A percentile compares a stretch with the other conserved stretches of the same genome.
These are phyloP conservation scores for Aplodontia rufa DNA, from an alignment of 2,113 vertebrate species.

Conservation along the genomic window DNA sequence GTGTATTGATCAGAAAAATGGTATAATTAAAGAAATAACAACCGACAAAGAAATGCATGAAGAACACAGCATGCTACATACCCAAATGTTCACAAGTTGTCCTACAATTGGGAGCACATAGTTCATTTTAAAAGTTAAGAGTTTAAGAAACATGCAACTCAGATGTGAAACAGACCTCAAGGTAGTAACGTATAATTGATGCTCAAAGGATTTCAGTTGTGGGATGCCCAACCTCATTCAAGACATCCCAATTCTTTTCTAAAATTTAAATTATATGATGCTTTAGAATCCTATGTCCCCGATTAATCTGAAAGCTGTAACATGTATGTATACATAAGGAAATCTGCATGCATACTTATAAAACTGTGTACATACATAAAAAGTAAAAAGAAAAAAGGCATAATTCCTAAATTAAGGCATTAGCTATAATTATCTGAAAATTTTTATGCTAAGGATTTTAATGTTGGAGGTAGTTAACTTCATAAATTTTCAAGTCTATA, in stretches of 20 bases:
- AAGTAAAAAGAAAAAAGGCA: background rate
- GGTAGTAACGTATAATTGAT: background rate
- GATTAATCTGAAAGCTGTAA: constrained; percentile 2
- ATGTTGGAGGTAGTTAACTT: background rate
- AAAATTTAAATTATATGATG: background rate
- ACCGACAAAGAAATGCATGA: background rate
- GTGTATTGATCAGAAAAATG: background rate
- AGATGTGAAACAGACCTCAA: background rate
- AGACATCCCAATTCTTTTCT: background rate
- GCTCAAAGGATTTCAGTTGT: background rate
- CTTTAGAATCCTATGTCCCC: background rate
- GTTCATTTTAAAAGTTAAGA: background rate
- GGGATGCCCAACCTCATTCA: background rate
- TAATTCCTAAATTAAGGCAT: background rate
- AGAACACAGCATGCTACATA: background rate
- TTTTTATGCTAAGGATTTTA: background rate
- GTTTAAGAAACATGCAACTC: background rate
- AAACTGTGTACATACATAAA: background rate
- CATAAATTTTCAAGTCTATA: background rate
- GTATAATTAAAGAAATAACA: background rate
- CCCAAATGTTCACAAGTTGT: background rate
- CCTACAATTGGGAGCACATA: background rate
- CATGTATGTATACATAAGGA: background rate
- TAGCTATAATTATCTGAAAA: background rate
- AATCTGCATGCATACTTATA: background rate